Percentiles rank a stretch among this genome's conserved stretches.
Conservation (phyloP, 2,113 vertebrate genomes). For the Pimephales promelas region DNA sequence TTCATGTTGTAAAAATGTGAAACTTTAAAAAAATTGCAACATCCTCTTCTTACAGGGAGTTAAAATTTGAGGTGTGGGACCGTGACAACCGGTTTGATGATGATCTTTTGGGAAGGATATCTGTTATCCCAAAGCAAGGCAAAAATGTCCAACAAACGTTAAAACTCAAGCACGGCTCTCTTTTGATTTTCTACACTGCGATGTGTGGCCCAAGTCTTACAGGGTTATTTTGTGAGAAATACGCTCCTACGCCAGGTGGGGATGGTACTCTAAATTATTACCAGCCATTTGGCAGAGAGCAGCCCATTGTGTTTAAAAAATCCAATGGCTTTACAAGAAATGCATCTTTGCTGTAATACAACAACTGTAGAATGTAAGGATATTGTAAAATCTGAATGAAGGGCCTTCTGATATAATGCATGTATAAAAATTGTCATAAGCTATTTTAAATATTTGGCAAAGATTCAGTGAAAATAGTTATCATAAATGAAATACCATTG, state of each 20-base stretch:
- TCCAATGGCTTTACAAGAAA: neutral
- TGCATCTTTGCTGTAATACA: neutral
- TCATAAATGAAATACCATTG: neutral
- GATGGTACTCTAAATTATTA: constrained; percentile 4
- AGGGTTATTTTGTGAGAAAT: constrained; percentile 65
- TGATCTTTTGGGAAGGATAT: constrained; percentile 64
- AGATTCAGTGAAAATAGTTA: neutral
- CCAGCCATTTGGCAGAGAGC: neutral
- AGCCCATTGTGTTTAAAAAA: neutral
- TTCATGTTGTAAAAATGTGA: too few relatives aligned
- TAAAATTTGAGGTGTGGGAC: constrained; percentile 75
- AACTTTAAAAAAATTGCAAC: too few relatives aligned
- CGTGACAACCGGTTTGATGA: constrained; percentile 64
- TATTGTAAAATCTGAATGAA: neutral
- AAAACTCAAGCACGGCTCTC: constrained; percentile 52
- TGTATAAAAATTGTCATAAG: neutral
- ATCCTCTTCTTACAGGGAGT: neutral
- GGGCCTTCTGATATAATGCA: neutral
- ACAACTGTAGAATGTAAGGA: neutral
- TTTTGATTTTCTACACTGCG: constrained; percentile 55
- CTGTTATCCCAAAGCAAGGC: neutral
- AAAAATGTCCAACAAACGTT: neutral
- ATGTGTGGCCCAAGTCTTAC: constrained; percentile 67
- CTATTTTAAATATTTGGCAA: neutral
- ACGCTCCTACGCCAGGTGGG: constrained; percentile 53